Conservation (phyloP, 2,797 vertebrate species). For the Iguana delicatissima region DNA sequence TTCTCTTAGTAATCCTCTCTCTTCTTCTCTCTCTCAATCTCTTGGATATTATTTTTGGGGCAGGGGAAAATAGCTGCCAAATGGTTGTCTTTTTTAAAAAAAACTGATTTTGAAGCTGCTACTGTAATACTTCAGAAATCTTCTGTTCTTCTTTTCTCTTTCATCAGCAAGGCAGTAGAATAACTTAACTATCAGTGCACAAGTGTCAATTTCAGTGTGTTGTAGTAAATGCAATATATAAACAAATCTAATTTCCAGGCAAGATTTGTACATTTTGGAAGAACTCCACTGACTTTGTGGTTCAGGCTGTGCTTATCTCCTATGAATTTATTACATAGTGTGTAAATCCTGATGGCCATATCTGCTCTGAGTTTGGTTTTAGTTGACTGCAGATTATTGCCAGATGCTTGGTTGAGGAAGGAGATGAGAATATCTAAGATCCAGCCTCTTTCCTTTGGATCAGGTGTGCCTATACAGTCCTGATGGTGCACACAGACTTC, state of each 20-base stretch:
- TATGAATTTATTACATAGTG: background rate
- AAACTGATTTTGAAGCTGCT: conserved; percentile 17
- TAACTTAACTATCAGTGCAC: conserved; percentile 21
- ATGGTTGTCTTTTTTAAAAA: conserved; percentile 12
- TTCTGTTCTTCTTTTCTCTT: background rate
- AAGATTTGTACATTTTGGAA: background rate
- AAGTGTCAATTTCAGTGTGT: conserved; percentile 30
- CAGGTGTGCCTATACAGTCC: background rate
- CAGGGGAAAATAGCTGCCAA: background rate
- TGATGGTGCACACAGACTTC: background rate
- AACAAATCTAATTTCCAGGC: background rate
- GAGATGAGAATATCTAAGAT: background rate
- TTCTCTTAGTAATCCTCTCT: conserved; percentile 17
- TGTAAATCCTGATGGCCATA: background rate
- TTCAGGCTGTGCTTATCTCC: conserved; percentile 49
- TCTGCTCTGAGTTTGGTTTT: background rate
- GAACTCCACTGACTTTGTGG: conserved; percentile 38
- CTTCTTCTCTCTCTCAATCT: background rate
- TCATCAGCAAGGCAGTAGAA: background rate
- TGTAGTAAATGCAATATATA: background rate
- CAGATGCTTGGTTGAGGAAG: background rate
- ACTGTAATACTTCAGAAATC: background rate
- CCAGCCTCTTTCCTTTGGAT: background rate
- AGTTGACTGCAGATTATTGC: background rate
- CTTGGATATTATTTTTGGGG: background rate